phyloP scores from a whole-genome alignment of 2,797 vertebrate species.

The Falco berigora region DNA sequence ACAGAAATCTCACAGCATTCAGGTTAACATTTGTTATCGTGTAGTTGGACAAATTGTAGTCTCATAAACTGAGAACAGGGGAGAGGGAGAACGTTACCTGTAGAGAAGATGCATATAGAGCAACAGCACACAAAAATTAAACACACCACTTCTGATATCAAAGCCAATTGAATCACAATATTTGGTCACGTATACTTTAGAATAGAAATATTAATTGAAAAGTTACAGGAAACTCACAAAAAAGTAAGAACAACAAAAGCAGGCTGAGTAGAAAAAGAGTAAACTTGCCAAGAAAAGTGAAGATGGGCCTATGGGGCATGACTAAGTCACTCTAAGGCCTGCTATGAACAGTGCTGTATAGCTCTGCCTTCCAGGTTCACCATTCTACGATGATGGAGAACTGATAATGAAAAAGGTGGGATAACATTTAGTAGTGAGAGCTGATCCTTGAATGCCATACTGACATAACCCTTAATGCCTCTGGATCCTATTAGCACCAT shows the following conservation, averaged over 20 bases:
- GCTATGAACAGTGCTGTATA: not conserved
- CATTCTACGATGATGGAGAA: fast-evolving
- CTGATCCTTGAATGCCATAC: not conserved
- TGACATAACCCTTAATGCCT: not conserved
- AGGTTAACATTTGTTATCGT: not conserved
- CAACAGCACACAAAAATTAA: not conserved
- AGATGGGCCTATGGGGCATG: not conserved
- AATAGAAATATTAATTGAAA: not conserved
- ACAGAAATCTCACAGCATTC: not conserved
- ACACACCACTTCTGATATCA: not conserved
- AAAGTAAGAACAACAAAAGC: not conserved
- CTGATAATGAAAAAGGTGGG: not conserved
- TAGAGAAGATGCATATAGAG: not conserved
- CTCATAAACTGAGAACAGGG: not conserved
- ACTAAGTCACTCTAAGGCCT: not conserved
- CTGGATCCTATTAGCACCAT: not conserved
- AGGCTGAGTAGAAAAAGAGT: not conserved
- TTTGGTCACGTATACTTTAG: not conserved
- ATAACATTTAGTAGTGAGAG: not conserved
- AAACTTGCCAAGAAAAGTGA: not conserved
- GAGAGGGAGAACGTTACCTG: not conserved
- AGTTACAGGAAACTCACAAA: not conserved
- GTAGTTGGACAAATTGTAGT: not conserved
- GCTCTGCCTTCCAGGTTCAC: not conserved
- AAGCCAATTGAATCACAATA: not conserved